Conservation (phyloP, 1,140 invertebrate genomes). For the Harlomillsia oculata region DNA sequence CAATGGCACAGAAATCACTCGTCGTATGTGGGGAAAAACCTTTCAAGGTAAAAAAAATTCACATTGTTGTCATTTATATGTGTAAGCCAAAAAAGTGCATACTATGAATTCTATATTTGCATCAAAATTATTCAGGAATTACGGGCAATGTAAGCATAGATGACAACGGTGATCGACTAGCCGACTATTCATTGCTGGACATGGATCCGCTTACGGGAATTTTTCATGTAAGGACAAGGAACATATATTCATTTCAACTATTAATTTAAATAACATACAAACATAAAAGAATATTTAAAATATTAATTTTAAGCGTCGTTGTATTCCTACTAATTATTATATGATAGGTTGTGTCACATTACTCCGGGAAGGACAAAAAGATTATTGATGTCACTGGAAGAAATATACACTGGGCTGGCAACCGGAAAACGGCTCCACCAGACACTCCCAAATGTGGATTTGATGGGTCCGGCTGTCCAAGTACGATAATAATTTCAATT, state of each 20-base stretch:
- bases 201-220: constrained; percentile 70
- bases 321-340: background rate
- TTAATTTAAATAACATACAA: background rate
- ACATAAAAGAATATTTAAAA: too few relatives aligned
- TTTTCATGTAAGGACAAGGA: constrained; percentile 59
- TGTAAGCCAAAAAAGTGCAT: too few relatives aligned
- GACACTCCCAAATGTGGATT: constrained; percentile 86
- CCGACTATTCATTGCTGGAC: constrained; percentile 80
- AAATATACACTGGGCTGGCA: constrained; percentile 79
- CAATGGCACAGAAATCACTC: constrained; percentile 57
- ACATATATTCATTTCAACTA: background rate
- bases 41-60: constrained; percentile 57
- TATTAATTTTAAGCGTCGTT: background rate
- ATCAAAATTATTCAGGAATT: constrained; percentile 53
- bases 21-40: constrained; percentile 80
- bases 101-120: constrained; percentile 7
- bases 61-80: background rate
- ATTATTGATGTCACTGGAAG: constrained; percentile 58
- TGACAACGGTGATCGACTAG: constrained; percentile 75
- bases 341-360: constrained; percentile 72
- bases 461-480: constrained; percentile 72
- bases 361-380: constrained; percentile 63
- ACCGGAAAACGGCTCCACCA: constrained; percentile 56
- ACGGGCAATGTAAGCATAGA: constrained; percentile 86
- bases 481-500: constrained; percentile 36